Base-by-base conservation (phyloP, 2,888 invertebrate genomes). In the Lithodes maja region DNA sequence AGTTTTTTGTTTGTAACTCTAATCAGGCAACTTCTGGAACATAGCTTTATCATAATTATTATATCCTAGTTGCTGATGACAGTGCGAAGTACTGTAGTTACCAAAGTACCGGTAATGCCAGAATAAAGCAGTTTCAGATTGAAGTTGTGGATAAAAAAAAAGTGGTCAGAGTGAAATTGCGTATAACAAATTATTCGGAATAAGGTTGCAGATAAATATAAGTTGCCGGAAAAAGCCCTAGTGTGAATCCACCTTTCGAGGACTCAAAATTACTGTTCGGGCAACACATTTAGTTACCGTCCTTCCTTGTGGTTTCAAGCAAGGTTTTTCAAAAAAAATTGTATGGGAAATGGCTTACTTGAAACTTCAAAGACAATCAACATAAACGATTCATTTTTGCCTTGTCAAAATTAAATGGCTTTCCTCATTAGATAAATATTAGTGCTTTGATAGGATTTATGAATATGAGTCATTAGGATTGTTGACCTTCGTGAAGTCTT, bases 221-320 rank as follows among this genome's bases (percentile, higher is more conserved):
- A 33, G 33, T 33, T 33, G 33, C 33, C 33, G 33, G 33, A 33
- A 33, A 33, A 33, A 33, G 33, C 33, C 33, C 33, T 33, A 33
- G 33, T 33, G 33, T 33, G 33, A 33, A 33, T 33, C 33, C 33
- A 33, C 33, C 33, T 33, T 33, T 33, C 33, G 74, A 74, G 17
- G 75, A 83, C 83, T 83, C 83, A 71, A 83, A 83, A 83, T 83
- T 83, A 83, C 75, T 55, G 75, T 85, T 52, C 52, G 68, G 77
- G 68, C 85, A 85, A 79, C 79, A 87, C 71, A 84, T 80, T 84
- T 83, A 83, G 83, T 87, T 84, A 81, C 87, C 83, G 87, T 84
- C 83, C 87, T 83, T 80, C 50, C 52, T 55, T 87, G 79, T 84
- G 71, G 84, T 74, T 87, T 83, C 83, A 79, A 84, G 54, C 75